Evolutionary conservation across 2,113 vertebrate genomes (phyloP).

Genomic region (Opisthocomus hoazin): DNA sequence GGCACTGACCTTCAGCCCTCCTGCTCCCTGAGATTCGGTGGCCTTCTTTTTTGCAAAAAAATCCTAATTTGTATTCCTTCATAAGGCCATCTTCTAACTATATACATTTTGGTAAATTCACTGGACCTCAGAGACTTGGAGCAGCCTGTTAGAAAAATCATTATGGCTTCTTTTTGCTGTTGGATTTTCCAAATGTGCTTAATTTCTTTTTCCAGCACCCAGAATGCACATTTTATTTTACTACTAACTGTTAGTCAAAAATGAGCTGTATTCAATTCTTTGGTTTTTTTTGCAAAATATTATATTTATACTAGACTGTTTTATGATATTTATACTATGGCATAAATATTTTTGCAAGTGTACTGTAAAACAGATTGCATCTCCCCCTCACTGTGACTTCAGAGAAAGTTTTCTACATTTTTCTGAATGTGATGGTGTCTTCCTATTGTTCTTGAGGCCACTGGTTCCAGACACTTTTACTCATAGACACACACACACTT

Average conservation of each 20-base stretch:
- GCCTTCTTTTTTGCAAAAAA: background rate
- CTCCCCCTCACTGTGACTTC: constrained; percentile 5
- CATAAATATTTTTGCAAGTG: constrained; percentile 41
- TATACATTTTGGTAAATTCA: background rate
- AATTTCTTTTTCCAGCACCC: background rate
- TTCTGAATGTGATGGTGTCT: background rate
- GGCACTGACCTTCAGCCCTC: background rate
- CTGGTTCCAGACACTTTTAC: background rate
- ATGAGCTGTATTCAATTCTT: constrained; percentile 13
- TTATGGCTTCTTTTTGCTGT: background rate
- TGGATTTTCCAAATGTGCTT: background rate
- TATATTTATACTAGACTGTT: constrained; percentile 15
- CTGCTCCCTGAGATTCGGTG: background rate
- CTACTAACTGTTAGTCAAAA: constrained; percentile 12
- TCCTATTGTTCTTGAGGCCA: background rate
- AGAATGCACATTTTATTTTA: background rate
- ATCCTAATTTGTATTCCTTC: background rate
- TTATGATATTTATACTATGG: constrained; percentile 10
- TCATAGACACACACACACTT: background rate
- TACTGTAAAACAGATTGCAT: background rate
- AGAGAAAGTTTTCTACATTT: background rate
- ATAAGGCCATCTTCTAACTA: background rate
- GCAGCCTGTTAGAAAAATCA: background rate
- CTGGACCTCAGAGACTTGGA: background rate
- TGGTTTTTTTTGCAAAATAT: background rate